phyloP scores from a whole-genome alignment of 1,140 invertebrate species.

The Tetragnatha versicolor region DNA sequence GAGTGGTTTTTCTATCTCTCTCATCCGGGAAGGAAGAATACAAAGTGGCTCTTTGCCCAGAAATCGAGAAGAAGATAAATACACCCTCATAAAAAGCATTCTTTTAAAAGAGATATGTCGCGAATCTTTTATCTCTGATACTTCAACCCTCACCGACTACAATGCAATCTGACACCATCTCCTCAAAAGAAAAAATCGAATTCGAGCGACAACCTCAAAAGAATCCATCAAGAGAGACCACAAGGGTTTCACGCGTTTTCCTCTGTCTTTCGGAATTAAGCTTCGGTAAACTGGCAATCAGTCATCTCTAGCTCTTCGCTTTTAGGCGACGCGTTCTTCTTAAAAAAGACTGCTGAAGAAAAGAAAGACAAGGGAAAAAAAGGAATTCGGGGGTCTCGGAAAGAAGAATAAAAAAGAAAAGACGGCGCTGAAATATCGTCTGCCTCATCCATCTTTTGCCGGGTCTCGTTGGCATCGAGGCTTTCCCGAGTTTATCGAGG shows the following conservation, averaged over 20 bases:
- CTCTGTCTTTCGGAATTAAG: conserved; percentile 38
- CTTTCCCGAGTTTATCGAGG: conserved; percentile 25
- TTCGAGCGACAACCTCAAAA: not conserved
- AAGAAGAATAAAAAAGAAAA: conserved; percentile 1
- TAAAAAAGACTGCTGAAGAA: conserved; percentile 8
- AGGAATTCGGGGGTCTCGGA: not conserved
- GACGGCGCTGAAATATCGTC: conserved; percentile 36
- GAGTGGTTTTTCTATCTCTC: no score
- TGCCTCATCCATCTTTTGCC: conserved; percentile 39
- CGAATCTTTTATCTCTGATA: no score
- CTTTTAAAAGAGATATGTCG: no score
- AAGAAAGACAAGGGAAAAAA: conserved; percentile 1
- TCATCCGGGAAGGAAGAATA: no score
- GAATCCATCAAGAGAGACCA: conserved; percentile 1
- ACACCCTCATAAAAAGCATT: no score
- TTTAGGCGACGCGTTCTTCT: conserved; percentile 20
- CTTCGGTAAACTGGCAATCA: conserved; percentile 38
- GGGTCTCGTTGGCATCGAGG: conserved; percentile 9
- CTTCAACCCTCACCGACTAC: no score
- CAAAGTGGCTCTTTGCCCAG: no score
- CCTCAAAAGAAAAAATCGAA: not conserved
- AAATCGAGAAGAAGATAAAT: no score
- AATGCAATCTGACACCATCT: conserved; percentile 23
- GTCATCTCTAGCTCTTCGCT: conserved; percentile 22
- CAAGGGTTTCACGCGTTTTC: conserved; percentile 6